Base-by-base conservation (phyloP, 2,797 vertebrate genomes). In the Lateolabrax maculatus region DNA sequence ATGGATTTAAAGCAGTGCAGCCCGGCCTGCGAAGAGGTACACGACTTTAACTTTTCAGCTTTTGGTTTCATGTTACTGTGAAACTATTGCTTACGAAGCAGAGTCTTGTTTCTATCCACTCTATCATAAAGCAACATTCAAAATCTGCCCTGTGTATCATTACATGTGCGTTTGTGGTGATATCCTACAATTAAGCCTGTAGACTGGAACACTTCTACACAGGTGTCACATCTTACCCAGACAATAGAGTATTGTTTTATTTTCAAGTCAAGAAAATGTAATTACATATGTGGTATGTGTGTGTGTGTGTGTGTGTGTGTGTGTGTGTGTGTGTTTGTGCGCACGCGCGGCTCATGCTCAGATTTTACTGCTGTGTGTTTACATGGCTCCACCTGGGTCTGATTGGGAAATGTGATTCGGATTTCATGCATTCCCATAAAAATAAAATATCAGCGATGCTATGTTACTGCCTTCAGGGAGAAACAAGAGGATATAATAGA, bases 391-490 rank as follows among this genome's bases (percentile, higher is more conserved):
- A 92, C 89, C 91, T 94, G 91, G 89, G 77, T 87, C 84, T 84
- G 85, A 79, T 89, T 92, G 88, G 75, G 80, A 80, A 84, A 87
- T 82, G 86, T 84, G 83, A 91, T 92, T 92, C 27, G 1, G 83
- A 92, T 92, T 93, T 93, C 81, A 93, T 80, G 79, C 85, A 80
- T 91, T 91, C 85, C 83, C 90, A 91, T 94, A 87, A 94, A 94
- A 92, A 84, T 90, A 75, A 90, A 94, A 91, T 86, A 89, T 89
- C 67, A 79, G 79, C 56, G 83, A 88, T 90, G 80, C 69, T 81
- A 69, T 90, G 79, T 78, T 89, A 77, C 70, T 77, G 91, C 80
- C 87, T 70, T 57, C 57, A 78, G 88, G 84, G 80, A 79, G 71
- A 87, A 90, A 77, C 66, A 79, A 67, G 81, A 80, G 81, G 34